phyloP scores from a whole-genome alignment of 2,797 vertebrate genomes.

The Oryzias sinensis region DNA sequence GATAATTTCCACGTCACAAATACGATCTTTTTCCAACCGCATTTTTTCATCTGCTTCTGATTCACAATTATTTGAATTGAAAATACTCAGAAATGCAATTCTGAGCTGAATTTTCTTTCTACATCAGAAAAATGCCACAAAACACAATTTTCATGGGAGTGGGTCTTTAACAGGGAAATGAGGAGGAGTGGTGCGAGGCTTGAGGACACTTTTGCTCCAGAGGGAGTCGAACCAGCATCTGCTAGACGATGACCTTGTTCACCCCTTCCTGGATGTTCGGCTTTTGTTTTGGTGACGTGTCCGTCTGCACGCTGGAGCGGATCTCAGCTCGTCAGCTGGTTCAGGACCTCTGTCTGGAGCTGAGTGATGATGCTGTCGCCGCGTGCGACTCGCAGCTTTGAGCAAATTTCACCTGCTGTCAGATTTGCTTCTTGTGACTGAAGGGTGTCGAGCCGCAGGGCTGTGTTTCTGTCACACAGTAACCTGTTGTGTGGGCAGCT shows the following conservation, averaged over 20 bases:
- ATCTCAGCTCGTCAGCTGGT: not conserved
- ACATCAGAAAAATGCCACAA: too few relatives aligned
- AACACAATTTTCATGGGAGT: too few relatives aligned
- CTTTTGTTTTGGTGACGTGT: not conserved
- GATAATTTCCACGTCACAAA: too few relatives aligned
- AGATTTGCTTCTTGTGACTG: slow-evolving; percentile 25
- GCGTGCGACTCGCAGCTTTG: slow-evolving; percentile 13
- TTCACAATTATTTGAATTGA: too few relatives aligned
- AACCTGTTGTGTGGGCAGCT: slow-evolving; percentile 10
- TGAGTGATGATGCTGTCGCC: slow-evolving; percentile 12
- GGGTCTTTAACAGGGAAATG: too few relatives aligned
- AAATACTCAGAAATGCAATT: too few relatives aligned
- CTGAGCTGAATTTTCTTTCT: too few relatives aligned
- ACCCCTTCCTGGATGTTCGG: not conserved
- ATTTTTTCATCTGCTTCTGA: too few relatives aligned
- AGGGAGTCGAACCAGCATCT: too few relatives aligned
- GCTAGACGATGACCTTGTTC: not conserved
- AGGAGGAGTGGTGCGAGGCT: too few relatives aligned
- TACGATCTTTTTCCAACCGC: too few relatives aligned
- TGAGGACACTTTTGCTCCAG: too few relatives aligned
- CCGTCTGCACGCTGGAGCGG: not conserved
- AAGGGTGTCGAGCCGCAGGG: slow-evolving; percentile 18
- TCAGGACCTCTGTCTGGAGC: slow-evolving; percentile 4
- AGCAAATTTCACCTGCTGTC: slow-evolving; percentile 30
- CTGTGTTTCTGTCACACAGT: slow-evolving; percentile 17